Evolutionary conservation across 2,113 vertebrate genomes (phyloP).

Genomic region (Leuciscus idus): DNA sequence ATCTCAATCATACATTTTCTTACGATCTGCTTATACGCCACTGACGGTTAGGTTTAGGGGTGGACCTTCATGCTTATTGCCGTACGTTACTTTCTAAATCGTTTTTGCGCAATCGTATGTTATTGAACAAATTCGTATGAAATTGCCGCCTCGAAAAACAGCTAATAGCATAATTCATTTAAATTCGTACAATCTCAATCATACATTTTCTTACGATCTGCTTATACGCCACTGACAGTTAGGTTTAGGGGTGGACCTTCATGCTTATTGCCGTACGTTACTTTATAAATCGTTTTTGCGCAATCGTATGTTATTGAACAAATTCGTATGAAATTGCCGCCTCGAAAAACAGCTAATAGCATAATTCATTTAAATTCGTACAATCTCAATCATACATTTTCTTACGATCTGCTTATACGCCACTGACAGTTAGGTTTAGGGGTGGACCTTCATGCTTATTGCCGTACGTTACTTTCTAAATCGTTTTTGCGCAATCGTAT

Average conservation of each 20-base stretch:
- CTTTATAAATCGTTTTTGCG: not conserved
- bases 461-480: not conserved
- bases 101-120: too few species aligned
- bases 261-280: not conserved
- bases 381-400: not conserved
- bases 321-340: not conserved
- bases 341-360: too few species aligned
- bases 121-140: too few species aligned
- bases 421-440: not conserved
- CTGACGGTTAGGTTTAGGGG: not conserved
- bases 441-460: not conserved
- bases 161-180: too few species aligned
- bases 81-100: too few species aligned
- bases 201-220: too few species aligned
- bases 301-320: fast-evolving
- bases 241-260: too few species aligned
- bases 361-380: not conserved
- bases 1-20: not conserved
- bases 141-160: too few species aligned
- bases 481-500: not conserved
- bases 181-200: too few species aligned
- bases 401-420: not conserved
- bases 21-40: not conserved
- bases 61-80: not conserved
- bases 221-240: too few species aligned